Base-by-base conservation (phyloP, 2,888 invertebrate genomes). In the Mythimna vitellina region DNA sequence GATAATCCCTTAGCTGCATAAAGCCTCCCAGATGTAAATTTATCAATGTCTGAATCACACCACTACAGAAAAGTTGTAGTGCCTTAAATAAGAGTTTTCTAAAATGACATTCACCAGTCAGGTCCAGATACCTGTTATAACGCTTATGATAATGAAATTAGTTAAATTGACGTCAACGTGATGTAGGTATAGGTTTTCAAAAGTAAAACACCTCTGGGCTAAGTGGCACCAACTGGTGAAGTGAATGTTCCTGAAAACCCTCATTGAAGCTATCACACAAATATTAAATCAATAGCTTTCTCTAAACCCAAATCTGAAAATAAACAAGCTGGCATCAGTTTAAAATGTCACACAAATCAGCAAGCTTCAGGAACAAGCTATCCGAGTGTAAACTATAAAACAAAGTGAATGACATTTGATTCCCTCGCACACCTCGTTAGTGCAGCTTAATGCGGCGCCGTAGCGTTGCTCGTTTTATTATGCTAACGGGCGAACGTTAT, bases 391-490 rank as follows among this genome's bases (percentile, higher is more conserved):
- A 76, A 70, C 62, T 87, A 82, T 87, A 81, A 82, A 85, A 85
- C 68, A 84, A 82, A 75, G 78, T 75, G 77, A 85, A 84, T 84
- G 86, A 88, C 86, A 89, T 91, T 91, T 91, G 89, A 92, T 91
- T 91, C 87, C 85, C 84, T 85, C 78, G 88, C 87, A 86, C 89
- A 90, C 89, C 91, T 93, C 92, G 91, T 92, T 92, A 92, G 92
- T 88, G 89, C 87, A 89, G 89, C 90, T 93, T 93, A 94, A 93
- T 93, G 93, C 92, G 90, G 85, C 90, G 92, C 91, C 87, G 92
- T 86, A 92, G 92, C 93, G 90, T 88, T 91, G 92, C 90, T 91
- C 93, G 90, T 92, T 93, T 93, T 94, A 95, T 95, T 94, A 94
- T 94, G 94, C 95, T 93, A 93, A 93, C 92, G 92, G 93, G 92